These are phyloP conservation scores for Takifugu flavidus DNA, from an alignment of 2,113 vertebrate genomes.

Conservation along the genomic window DNA sequence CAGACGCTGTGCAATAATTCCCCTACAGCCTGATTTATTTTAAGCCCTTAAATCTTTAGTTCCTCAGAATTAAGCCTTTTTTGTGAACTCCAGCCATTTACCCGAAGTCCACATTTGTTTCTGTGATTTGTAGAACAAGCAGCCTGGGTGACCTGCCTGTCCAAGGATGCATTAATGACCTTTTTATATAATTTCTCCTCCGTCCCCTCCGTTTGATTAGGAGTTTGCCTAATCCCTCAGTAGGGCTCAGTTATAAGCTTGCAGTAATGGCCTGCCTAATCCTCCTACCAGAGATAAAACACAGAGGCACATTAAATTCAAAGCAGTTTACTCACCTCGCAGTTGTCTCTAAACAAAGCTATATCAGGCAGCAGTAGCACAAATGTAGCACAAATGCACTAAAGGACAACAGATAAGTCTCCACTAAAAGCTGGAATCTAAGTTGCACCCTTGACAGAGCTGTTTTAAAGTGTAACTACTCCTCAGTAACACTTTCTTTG, in stretches of 20 bases:
- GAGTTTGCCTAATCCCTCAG: constrained; percentile 62
- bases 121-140: neutral
- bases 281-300: constrained; percentile 61
- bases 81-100: neutral
- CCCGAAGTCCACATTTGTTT: constrained; percentile 1
- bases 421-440: too few relatives aligned
- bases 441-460: too few relatives aligned
- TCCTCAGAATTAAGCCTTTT: neutral
- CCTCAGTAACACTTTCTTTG: too few relatives aligned
- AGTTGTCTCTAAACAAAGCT: constrained; percentile 43
- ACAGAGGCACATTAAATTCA: constrained; percentile 63
- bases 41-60: neutral
- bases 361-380: neutral
- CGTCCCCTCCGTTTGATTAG: constrained; percentile 53
- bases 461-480: too few relatives aligned
- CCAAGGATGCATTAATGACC: constrained; percentile 15
- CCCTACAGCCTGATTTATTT: neutral
- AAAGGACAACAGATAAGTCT: neutral
- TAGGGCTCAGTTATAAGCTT: constrained; percentile 61
- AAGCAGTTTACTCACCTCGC: constrained; percentile 62
- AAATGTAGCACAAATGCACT: neutral
- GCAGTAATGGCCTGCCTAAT: constrained; percentile 72
- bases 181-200: constrained; percentile 30
- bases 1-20: neutral
- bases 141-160: constrained; percentile 10